phyloP scores from a whole-genome alignment of 1,140 invertebrate genomes.

The Sesamia nonagrioides region DNA sequence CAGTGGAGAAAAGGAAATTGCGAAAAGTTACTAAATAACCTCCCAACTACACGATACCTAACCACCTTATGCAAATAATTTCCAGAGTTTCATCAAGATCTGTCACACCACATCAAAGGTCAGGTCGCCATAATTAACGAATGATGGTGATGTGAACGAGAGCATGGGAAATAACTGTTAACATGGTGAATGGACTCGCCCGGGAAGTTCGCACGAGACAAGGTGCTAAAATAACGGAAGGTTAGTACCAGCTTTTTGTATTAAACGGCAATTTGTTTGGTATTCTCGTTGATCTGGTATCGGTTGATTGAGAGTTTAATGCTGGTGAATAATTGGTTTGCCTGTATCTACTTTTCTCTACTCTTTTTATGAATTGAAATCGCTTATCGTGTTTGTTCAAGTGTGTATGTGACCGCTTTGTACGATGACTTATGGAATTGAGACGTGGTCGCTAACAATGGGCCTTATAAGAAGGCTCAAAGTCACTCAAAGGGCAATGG shows the following conservation, averaged over 20 bases:
- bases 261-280: conserved; percentile 36
- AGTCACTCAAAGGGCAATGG: no score
- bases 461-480: no score
- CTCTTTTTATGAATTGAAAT: no score
- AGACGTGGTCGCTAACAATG: no score
- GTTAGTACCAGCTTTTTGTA: conserved; percentile 26
- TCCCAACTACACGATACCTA: neutral
- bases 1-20: neutral
- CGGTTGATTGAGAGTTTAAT: conserved; percentile 21
- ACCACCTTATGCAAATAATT: conserved; percentile 17
- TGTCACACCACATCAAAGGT: conserved; percentile 65
- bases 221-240: conserved; percentile 39
- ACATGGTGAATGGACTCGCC: conserved; percentile 55
- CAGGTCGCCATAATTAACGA: conserved; percentile 69
- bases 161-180: conserved; percentile 77
- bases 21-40: neutral
- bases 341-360: no score
- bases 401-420: no score
- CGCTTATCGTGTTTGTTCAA: no score
- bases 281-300: conserved; percentile 16
- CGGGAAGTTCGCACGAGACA: conserved; percentile 68
- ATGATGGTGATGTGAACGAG: conserved; percentile 75
- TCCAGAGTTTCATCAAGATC: conserved; percentile 48
- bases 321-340: neutral
- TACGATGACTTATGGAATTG: no score